These are phyloP conservation scores for Illadopsis cleaveri DNA, from an alignment of 2,113 vertebrate species.

Conservation along the genomic window DNA sequence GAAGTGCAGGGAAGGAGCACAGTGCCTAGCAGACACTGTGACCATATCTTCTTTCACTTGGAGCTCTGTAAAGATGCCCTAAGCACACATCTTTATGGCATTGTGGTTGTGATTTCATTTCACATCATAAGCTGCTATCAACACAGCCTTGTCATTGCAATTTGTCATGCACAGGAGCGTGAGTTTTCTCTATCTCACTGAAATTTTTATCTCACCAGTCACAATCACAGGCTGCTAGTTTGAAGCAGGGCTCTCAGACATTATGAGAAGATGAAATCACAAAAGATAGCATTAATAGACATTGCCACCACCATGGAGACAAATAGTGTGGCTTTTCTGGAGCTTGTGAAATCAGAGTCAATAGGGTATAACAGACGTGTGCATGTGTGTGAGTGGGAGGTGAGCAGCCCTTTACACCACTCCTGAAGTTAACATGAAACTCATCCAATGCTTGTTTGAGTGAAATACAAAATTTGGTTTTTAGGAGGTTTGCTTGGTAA, in stretches of 20 bases:
- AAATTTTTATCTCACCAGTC: conserved; percentile 56
- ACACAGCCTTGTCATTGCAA: conserved; percentile 64
- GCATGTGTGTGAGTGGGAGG: neutral
- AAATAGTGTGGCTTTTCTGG: neutral
- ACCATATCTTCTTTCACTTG: conserved; percentile 8
- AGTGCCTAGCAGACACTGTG: neutral
- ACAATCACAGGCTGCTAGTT: conserved; percentile 44
- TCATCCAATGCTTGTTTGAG: neutral
- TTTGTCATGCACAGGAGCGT: conserved; percentile 51
- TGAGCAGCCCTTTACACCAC: neutral
- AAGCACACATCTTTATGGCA: conserved; percentile 46
- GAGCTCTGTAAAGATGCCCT: conserved; percentile 20
- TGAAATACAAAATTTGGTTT: neutral
- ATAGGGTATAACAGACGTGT: neutral
- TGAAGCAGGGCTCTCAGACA: conserved; percentile 51
- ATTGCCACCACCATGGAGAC: conserved; percentile 9
- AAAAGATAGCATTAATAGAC: conserved; percentile 52
- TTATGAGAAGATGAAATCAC: conserved; percentile 61
- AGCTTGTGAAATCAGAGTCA: neutral
- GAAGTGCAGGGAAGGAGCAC: neutral
- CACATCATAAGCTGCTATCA: conserved; percentile 64
- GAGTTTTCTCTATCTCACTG: conserved; percentile 37
- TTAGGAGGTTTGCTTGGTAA: neutral
- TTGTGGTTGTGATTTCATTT: conserved; percentile 56
- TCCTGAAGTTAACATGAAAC: neutral